Evolutionary conservation across 2,888 invertebrate species (phyloP), one percentile per base, ranked within the genome.

Genomic region (Notocelia uddmanniana): DNA sequence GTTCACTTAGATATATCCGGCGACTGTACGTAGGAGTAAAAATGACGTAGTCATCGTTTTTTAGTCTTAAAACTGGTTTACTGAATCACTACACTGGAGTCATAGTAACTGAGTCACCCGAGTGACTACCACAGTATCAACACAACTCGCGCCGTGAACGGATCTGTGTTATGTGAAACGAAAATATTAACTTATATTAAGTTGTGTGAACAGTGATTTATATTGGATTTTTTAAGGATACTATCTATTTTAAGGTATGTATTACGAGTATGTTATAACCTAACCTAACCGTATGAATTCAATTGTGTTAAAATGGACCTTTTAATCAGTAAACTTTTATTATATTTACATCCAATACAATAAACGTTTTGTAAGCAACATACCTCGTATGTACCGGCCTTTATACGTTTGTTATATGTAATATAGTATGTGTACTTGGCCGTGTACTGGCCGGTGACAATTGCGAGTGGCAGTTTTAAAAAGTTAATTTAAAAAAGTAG

Each of bases 121-220:
- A 54, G 34, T 54, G 64, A 64, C n/a, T 64, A 64, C 54, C 63
- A 37, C 52, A 64, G 64, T 64, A 54, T 64, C 52, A 54, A 64
- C 52, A 54, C 10, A 11, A 13, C 37, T 6, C 6, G 13, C 54
- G 34, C n/a, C 21, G 6, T 0, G 64, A 11, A 23, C 52, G 52
- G 54, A 10, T 19, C 19, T 19, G 9, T 34, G 11, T 19, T 55
- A 54, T 13, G 13, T 45, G 2, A 41, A 45, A 45, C n/a, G 6
- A 6, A 15, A 5, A 8, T 0, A 1, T 45, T 45, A 45, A 45
- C 45, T 45, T 8, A 45, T 15, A 13, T n/a, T 41, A 15, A 5
- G 45, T 45, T 45, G 45, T 45, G 45, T 45, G 45, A n/a, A 37
- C 13, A 45, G 45, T 45, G 45, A 45, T 45, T 45, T 45, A n/a